These are phyloP conservation scores for Plebejus melissa DNA, from an alignment of 2,888 invertebrate species.

Conservation along the genomic window DNA sequence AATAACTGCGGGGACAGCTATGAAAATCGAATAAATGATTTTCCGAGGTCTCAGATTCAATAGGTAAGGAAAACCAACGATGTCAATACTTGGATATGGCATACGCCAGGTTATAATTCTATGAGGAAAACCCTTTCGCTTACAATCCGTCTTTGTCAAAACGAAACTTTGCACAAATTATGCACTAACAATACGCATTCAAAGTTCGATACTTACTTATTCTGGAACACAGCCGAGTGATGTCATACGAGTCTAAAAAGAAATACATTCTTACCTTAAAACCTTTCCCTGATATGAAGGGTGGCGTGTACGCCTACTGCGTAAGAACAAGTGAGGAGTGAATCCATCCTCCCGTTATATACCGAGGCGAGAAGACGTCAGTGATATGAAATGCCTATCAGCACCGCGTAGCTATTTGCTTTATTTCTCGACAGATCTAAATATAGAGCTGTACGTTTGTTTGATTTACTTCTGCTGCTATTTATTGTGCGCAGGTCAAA, in stretches of 20 bases:
- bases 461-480: slow-evolving; percentile 15
- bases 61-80: neutral
- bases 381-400: slow-evolving; percentile 26
- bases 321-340: slow-evolving; percentile 23
- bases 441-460: slow-evolving; percentile 26
- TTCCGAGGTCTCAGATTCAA: neutral
- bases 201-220: slow-evolving; percentile 33
- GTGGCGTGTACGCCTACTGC: slow-evolving; percentile 1
- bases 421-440: slow-evolving; percentile 28
- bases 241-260: slow-evolving; percentile 32
- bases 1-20: neutral
- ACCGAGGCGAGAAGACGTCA: slow-evolving; percentile 17
- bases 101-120: too few species aligned
- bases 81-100: too few species aligned
- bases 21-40: neutral
- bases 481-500: neutral
- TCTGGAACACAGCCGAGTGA: slow-evolving; percentile 35
- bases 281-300: slow-evolving; percentile 26
- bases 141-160: neutral
- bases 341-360: slow-evolving; percentile 11
- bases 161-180: neutral
- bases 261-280: slow-evolving; percentile 29
- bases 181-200: neutral
- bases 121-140: neutral
- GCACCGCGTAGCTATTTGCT: slow-evolving; percentile 23